Evolutionary conservation across 30 jellyfish, hydroid and myxozoan genomes (phyloP).

Genomic region (Cassiopea andromeda): DNA sequence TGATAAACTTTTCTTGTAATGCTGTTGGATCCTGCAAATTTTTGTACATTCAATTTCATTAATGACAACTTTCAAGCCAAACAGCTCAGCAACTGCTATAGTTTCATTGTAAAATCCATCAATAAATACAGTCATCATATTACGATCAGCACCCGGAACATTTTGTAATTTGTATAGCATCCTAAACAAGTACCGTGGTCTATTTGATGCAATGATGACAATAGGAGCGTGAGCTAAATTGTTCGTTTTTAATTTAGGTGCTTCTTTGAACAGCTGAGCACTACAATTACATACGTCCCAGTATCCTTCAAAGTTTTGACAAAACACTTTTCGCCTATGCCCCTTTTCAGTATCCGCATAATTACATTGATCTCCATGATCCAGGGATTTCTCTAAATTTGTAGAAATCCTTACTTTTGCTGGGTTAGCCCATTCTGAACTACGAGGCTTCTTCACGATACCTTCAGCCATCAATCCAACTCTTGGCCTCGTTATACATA

Average conservation of each 20-base stretch:
- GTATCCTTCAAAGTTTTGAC: conserved; percentile 89
- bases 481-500: conserved; percentile 36
- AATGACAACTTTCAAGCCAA: conserved; percentile 77
- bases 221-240: conserved; percentile 69
- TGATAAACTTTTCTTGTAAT: conserved; percentile 85
- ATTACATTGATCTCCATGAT: conserved; percentile 48
- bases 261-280: conserved; percentile 67
- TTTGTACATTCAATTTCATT: conserved; percentile 91
- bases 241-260: conserved; percentile 47
- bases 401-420: conserved; percentile 69
- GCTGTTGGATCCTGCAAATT: conserved; percentile 97
- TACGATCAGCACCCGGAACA: conserved; percentile 91
- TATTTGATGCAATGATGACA: conserved; percentile 4
- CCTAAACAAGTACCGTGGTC: not conserved
- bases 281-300: conserved; percentile 91
- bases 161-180: conserved; percentile 89
- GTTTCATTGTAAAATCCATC: conserved; percentile 90
- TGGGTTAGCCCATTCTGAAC: conserved; percentile 86
- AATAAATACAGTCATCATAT: conserved; percentile 81
- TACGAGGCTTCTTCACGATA: conserved; percentile 78
- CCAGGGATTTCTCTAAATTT: not conserved
- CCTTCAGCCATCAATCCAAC: conserved; percentile 18
- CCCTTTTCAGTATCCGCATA: conserved; percentile 70
- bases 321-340: conserved; percentile 70
- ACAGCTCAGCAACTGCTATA: conserved; percentile 91